These are phyloP conservation scores for Epiblema foenella DNA, from an alignment of 2,888 invertebrate species.

Conservation along the genomic window DNA sequence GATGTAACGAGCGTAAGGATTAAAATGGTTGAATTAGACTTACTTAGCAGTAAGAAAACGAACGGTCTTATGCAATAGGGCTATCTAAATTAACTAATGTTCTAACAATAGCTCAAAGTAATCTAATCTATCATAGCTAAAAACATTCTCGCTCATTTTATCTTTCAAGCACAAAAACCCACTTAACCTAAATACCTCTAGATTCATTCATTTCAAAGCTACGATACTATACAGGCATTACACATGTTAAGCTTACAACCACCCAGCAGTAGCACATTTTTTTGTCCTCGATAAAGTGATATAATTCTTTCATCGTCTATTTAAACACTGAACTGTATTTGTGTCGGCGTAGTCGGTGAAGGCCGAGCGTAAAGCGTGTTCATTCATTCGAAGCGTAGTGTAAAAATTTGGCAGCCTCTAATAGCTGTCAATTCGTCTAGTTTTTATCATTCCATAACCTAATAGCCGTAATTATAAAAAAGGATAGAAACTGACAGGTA, in stretches of 20 bases:
- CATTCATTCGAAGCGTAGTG: slow-evolving; percentile 22
- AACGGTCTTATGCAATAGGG: slow-evolving; percentile 31
- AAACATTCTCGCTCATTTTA: neutral
- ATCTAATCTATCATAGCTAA: neutral
- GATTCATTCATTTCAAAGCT: neutral
- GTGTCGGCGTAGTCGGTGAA: slow-evolving; percentile 23
- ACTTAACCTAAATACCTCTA: neutral
- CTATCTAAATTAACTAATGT: slow-evolving; percentile 19
- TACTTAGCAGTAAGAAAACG: slow-evolving; percentile 14
- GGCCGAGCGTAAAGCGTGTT: slow-evolving; percentile 22
- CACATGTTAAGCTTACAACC: neutral
- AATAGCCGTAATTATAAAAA: neutral
- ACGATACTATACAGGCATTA: neutral
- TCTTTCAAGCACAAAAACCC: neutral
- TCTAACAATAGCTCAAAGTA: neutral
- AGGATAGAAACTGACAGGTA: neutral
- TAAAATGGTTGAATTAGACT: slow-evolving; percentile 32
- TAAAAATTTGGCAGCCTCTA: slow-evolving; percentile 23
- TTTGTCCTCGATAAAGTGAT: neutral
- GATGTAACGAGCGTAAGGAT: slow-evolving; percentile 40
- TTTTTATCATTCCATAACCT: neutral
- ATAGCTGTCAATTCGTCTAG: neutral
- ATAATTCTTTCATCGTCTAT: slow-evolving; percentile 4
- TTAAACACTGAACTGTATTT: slow-evolving; percentile 23
- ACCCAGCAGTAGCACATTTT: neutral